Evolutionary conservation across 2,888 invertebrate species (phyloP), one percentile per base, ranked within the genome.

Genomic region (Gymnosoma rotundatum): DNA sequence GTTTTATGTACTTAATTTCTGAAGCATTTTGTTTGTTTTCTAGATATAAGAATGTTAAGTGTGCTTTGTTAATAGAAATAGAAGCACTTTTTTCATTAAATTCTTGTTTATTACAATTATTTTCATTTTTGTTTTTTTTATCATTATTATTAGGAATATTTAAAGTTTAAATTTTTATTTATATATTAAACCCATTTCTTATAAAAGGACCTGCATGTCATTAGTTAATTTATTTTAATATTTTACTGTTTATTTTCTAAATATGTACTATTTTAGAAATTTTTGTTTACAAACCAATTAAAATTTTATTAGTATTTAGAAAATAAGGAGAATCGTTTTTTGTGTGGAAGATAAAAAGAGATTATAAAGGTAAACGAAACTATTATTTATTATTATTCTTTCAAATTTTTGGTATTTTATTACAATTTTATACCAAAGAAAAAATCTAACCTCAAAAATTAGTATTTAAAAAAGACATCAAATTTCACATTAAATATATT

Each of bases 201-300:
- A 67, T 78, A 72, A 83, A 83, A 83, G 66, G 60, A 69, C 78
- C 75, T 75, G 81, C 81, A 69, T 69, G 25, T 58, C 42, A 61
- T 63, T 66, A 52, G 14, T 20, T 72, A 60, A 12, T 20, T 79
- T 67, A n/a, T 56, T 54, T 70, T 21, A 14, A 58, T 45, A 7
- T 52, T 38, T 61, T 67, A 21, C 14, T 25, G 38, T 54, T 48
- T 54, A 36, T 67, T 52, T 38, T 63, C 61, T 74, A 80, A 54
- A 54, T 69, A 48, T 4, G 32, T 32, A 8, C 8, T 75, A 75
- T 69, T 48, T 2, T 25, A 25, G 1, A 25, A 25, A 42, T 63
- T 73, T 42, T 75, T 74, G 61, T 67, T 60, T 56, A 74, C 74
- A 74, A 74, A 61, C 61, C 74, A 74, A 73, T 73, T 20, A 38